Base-by-base conservation (phyloP, 2,888 invertebrate species). In the Eudemis profundana region DNA sequence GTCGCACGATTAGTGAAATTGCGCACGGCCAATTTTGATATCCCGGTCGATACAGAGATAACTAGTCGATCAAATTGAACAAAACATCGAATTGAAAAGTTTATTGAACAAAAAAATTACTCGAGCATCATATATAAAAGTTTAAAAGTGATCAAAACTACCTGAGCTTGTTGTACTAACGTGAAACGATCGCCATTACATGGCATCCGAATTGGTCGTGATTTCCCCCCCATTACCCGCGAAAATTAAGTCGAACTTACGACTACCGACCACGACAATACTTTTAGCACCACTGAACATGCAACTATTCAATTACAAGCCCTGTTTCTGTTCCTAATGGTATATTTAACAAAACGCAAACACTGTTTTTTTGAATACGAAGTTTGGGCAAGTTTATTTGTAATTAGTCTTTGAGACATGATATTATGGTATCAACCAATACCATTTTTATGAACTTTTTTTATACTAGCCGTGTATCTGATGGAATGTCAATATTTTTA, bases 231-330 rank as follows among this genome's bases (percentile, higher is more conserved):
- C 82, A 84, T 87, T 86, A 84, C 74, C 71, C 73, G 76, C 77
- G 78, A 84, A 83, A 85, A 88, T 86, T 82, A 84, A 84, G 82
- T 81, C 70, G 73, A 75, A 82, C 80, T 86, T 85, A 87, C 83
- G 81, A 76, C 78, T 69, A 59, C 70, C 67, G 75, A 66, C 78
- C 85, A 87, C 85, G 86, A 78, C 76, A 84, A 69, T 70, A 68
- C 71, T 76, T 79, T 86, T 84, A 88, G 87, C 86, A 85, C 81
- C 74, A 61, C 72, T 73, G 71, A 82, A 78, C 88, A 89, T 88
- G 89, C 89, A 84, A 88, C 79, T 83, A 83, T 85, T 86, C 85
- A 88, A 89, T 87, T 82, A 86, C 77, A 76, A 77, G 73, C 70
- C 69, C 72, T 76, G 76, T 79, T 83, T 73, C 69, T 73, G 70